Base-by-base conservation (phyloP, 2,888 invertebrate species). In the Xylota sylvarum region DNA sequence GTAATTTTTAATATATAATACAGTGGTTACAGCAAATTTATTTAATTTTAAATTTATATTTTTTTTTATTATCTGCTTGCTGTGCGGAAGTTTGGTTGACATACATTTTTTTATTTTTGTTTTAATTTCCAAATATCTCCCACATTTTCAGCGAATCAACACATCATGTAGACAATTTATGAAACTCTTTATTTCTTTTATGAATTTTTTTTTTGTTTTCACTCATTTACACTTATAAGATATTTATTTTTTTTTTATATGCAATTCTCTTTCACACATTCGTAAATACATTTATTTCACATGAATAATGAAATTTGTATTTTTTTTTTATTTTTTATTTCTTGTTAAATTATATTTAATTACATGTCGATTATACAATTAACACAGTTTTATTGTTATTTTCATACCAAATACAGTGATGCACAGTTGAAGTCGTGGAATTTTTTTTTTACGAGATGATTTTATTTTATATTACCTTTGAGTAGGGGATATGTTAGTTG, bases 11-110 rank as follows among this genome's bases (percentile, higher is more conserved):
- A 67, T 65, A 65, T 77, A 87, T 83, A 56, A 86, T 86, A 82
- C 86, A 86, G 32, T 70, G 81, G 67, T 73, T 82, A 86, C 86
- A 86, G 85, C 76, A 72, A 86, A 35, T 86, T 77, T 65, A 12
- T 73, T 62, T 48, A n/a, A 17, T 67, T n/a, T 48, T 46, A 12
- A 52, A 64, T 72, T 17, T 58, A 5, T 60, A 79, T 76, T 50
- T 48, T 64, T n/a, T 46, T 58, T 73, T 14, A 23, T 55, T 79
- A 46, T 83, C 48, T 64, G 65, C 72, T 72, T 77, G 14, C 9
- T 56, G 43, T 77, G 77, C 72, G 86, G 77, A 86, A 86, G 77
- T 64, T 78, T 81, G 72, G 67, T 77, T 82, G 73, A 78, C 73
- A 77, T 72, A 46, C 67, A 32, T 48, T 50, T 52, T 46, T 55